Evolutionary conservation across 2,113 vertebrate genomes (phyloP).

Genomic region (Paradoxurus hermaphroditus): DNA sequence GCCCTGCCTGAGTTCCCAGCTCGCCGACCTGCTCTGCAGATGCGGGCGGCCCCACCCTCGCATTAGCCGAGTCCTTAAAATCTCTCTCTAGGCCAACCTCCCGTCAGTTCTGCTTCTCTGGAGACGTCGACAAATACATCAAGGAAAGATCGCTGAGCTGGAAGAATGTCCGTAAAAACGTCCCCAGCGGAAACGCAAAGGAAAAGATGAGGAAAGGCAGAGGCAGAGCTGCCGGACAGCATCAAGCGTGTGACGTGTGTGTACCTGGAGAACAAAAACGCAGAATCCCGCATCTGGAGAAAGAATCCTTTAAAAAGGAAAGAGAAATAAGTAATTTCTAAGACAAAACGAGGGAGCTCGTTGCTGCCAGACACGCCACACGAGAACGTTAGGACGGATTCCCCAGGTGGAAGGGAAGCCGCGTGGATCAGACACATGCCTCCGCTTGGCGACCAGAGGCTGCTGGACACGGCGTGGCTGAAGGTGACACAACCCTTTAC

Average conservation of each 20-base stretch:
- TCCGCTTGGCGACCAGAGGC: rapidly evolving
- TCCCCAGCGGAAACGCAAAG: background rate
- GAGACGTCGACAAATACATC: too few relatives aligned
- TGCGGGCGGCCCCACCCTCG: background rate
- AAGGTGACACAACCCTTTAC: background rate
- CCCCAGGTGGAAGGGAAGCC: background rate
- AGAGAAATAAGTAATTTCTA: background rate
- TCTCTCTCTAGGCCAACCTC: background rate
- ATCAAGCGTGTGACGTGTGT: background rate
- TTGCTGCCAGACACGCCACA: background rate
- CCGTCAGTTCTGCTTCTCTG: background rate
- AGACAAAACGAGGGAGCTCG: background rate
- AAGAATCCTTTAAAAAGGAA: background rate
- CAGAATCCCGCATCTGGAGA: background rate
- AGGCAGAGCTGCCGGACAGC: background rate
- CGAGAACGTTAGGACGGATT: background rate
- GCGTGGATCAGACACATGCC: too few relatives aligned
- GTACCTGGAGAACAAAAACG: background rate
- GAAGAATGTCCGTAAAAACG: background rate
- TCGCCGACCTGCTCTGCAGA: background rate
- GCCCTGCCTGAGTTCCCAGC: background rate
- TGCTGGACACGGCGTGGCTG: background rate
- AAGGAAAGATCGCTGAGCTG: background rate
- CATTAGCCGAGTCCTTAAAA: background rate
- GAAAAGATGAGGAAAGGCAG: background rate